These are phyloP conservation scores for Crocodylus rhombifer DNA, from an alignment of 2,797 vertebrate genomes.

Conservation along the genomic window DNA sequence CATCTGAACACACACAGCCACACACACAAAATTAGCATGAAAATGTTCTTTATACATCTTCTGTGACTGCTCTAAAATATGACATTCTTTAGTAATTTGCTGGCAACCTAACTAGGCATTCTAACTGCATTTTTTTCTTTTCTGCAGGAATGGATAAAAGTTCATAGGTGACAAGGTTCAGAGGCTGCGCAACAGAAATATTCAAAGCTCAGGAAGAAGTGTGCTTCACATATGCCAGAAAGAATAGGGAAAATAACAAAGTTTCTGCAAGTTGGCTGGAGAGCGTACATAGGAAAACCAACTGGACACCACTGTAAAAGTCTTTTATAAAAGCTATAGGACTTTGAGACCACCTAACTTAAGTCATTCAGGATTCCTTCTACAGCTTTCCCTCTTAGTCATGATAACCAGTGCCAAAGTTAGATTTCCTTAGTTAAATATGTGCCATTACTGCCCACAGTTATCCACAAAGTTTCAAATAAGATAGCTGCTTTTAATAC, in stretches of 20 bases:
- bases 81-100: too few species aligned
- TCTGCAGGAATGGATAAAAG: neutral
- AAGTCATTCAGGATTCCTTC: conserved; percentile 55
- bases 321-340: conserved; percentile 27
- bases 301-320: neutral
- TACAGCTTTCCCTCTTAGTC: neutral
- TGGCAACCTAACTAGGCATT: too few species aligned
- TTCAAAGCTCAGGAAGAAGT: neutral
- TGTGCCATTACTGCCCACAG: neutral
- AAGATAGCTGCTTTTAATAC: conserved; percentile 18
- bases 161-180: neutral
- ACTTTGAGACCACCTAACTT: conserved; percentile 43
- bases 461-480: conserved; percentile 19
- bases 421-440: conserved; percentile 21
- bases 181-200: neutral
- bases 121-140: neutral
- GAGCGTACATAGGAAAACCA: neutral
- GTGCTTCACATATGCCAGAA: neutral
- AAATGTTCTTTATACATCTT: neutral
- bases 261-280: too few species aligned
- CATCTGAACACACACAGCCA: neutral
- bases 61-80: neutral
- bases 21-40: neutral
- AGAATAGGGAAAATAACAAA: neutral
- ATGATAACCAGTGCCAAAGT: neutral